Evolutionary conservation across 2,888 invertebrate species (phyloP), one percentile per base, ranked within the genome.

Genomic region (Microctonus aethiopoides): DNA sequence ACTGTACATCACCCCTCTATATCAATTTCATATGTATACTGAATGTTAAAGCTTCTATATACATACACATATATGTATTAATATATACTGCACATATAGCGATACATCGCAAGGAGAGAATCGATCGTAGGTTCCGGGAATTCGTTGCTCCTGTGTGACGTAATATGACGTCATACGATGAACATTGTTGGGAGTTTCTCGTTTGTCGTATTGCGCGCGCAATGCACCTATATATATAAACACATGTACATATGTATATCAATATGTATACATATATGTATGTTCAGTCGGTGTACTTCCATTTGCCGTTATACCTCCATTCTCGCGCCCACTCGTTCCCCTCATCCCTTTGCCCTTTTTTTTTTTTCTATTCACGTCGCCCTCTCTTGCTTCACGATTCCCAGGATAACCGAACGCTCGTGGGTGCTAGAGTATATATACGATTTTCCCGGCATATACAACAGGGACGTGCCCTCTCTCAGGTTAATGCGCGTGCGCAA

Each of bases 121-220:
- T 78, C 75, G 78, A 78, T 78, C 72, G 70, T 56, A 24, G 65
- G 70, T 74, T 71, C 76, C 73, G 52, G 74, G 75, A 73, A 69
- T 41, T 75, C 71, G 72, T 66, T 64, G 60, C 67, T 69, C 66
- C 41, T 26, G 72, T 26, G 72, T 78, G 78, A 78, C 78, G 77
- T 78, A 76, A 78, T 67, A 66, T 74, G 70, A 77, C 76, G 77
- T 78, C 78, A 78, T 70, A 67, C 7, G 52, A 34, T 46, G 41
- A 54, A 13, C 41, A 39, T 60, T 51, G 62, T 34, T 26, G 57
- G 51, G 41, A 64, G 22, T 57, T 36, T 64, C 56, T 29, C 39
- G 52, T 57, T 20, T 11, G 24, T 29, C 39, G 73, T 46, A 59
- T 61, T 64, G 61, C 51, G 57, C 63, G 64, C 64, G 32, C 16